Conservation (phyloP, 2,113 vertebrate genomes). For the Illadopsis cleaveri region DNA sequence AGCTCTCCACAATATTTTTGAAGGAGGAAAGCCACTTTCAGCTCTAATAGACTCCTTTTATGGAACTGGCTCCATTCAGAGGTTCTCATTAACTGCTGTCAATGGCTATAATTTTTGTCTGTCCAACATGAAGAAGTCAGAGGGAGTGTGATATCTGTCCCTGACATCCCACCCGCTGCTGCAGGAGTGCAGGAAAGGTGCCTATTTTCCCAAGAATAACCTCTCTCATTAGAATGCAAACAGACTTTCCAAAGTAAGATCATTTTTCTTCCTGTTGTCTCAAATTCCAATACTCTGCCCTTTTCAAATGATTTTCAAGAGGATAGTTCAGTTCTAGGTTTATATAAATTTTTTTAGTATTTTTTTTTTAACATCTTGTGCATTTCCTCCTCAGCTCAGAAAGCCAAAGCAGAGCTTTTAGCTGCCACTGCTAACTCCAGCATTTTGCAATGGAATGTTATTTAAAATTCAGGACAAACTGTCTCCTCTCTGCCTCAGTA, state of each 20-base stretch:
- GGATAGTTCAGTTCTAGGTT: constrained; percentile 44
- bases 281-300: constrained; percentile 77
- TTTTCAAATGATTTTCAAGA: constrained; percentile 74
- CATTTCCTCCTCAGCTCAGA: constrained; percentile 49
- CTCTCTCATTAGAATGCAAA: constrained; percentile 73
- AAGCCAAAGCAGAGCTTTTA: constrained; percentile 51
- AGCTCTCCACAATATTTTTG: not conserved
- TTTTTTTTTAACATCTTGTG: constrained; percentile 32
- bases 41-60: constrained; percentile 1
- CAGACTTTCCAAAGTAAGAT: constrained; percentile 69
- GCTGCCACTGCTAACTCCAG: constrained; percentile 48
- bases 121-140: not conserved
- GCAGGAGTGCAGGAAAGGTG: not conserved
- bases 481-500: constrained; percentile 45
- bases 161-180: constrained; percentile 11
- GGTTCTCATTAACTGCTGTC: constrained; percentile 14
- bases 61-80: not conserved
- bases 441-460: constrained; percentile 61
- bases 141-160: not conserved
- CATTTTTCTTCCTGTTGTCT: constrained; percentile 80
- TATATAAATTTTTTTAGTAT: not conserved
- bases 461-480: constrained; percentile 73
- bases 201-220: constrained; percentile 68
- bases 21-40: not conserved
- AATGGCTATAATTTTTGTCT: constrained; percentile 30